Conservation (phyloP, 2,888 invertebrate genomes). For the Aproaerema taeniolella region DNA sequence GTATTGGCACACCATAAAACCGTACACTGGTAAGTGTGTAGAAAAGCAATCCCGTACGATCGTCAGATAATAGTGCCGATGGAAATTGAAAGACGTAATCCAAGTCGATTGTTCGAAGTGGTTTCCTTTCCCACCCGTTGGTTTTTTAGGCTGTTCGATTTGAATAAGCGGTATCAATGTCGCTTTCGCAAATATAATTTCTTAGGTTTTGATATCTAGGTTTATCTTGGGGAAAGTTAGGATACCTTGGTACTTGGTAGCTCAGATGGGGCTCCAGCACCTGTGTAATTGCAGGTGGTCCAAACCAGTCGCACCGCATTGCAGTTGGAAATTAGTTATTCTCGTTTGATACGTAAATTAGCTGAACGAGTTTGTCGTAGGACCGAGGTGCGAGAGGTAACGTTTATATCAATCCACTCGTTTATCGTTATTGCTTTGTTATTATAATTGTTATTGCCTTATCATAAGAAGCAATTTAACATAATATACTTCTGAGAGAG, state of each 20-base stretch:
- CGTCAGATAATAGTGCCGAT: conserved; percentile 39
- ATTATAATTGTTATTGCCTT: too few relatives aligned
- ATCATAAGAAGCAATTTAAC: too few relatives aligned
- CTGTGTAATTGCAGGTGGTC: conserved; percentile 9
- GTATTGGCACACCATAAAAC: too few relatives aligned
- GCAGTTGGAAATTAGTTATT: conserved; percentile 15
- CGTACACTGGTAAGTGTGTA: conserved; percentile 20
- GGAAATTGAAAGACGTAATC: conserved; percentile 40
- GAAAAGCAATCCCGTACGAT: conserved; percentile 32
- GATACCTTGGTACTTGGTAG: background rate
- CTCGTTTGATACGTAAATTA: conserved; percentile 19
- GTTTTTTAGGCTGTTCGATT: conserved; percentile 33
- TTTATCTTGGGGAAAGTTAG: background rate
- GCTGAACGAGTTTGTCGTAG: conserved; percentile 18
- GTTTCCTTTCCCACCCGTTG: conserved; percentile 49
- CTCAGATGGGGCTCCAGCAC: background rate
- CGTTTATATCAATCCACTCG: too few relatives aligned
- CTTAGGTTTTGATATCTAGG: background rate
- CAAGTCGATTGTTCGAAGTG: conserved; percentile 41
- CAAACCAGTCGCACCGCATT: conserved; percentile 6
- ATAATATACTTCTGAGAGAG: too few relatives aligned
- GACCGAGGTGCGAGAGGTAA: too few relatives aligned
- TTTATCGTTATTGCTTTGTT: too few relatives aligned
- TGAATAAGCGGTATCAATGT: conserved; percentile 36
- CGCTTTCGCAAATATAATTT: conserved; percentile 32